Percentiles rank a stretch among this genome's conserved stretches.
Conservation (phyloP, 2,797 vertebrate species). For the Kryptolebias ocellatus region DNA sequence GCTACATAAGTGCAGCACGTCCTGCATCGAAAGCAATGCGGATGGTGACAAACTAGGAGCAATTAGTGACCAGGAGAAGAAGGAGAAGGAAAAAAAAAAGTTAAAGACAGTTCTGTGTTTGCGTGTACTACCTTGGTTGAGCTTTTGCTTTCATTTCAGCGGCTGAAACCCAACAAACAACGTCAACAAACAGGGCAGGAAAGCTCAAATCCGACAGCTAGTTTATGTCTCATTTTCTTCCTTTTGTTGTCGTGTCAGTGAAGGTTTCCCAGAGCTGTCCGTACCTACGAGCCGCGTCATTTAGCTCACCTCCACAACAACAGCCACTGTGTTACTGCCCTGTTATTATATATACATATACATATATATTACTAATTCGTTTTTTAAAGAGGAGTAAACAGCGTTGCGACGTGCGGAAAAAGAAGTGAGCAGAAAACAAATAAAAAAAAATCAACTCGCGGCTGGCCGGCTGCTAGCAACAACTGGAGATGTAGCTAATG, state of each 20-base stretch:
- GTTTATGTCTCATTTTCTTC: slow-evolving; percentile 33
- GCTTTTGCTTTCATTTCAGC: neutral
- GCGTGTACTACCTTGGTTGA: neutral
- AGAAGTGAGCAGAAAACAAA: slow-evolving; percentile 36
- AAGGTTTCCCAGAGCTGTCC: slow-evolving; percentile 45
- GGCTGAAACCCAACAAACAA: neutral
- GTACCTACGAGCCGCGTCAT: slow-evolving; percentile 21
- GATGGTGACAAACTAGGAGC: neutral
- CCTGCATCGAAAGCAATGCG: neutral
- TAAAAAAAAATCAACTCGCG: slow-evolving; percentile 44
- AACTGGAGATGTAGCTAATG: slow-evolving; percentile 69
- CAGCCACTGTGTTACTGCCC: slow-evolving; percentile 31
- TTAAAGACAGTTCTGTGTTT: slow-evolving; percentile 17
- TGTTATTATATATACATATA: neutral
- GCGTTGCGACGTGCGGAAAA: slow-evolving; percentile 4
- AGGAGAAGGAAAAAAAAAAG: slow-evolving; percentile 27
- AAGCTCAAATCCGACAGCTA: slow-evolving; percentile 18
- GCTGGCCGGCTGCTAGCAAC: slow-evolving; percentile 70
- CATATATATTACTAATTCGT: no score
- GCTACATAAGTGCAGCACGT: neutral
- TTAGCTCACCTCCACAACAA: slow-evolving; percentile 32
- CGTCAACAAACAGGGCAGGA: neutral
- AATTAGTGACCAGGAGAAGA: slow-evolving; percentile 6
- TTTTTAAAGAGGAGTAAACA: neutral
- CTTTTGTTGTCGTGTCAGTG: slow-evolving; percentile 63